Conservation (phyloP, 2,888 invertebrate genomes). For the Deroplatys truncata region DNA sequence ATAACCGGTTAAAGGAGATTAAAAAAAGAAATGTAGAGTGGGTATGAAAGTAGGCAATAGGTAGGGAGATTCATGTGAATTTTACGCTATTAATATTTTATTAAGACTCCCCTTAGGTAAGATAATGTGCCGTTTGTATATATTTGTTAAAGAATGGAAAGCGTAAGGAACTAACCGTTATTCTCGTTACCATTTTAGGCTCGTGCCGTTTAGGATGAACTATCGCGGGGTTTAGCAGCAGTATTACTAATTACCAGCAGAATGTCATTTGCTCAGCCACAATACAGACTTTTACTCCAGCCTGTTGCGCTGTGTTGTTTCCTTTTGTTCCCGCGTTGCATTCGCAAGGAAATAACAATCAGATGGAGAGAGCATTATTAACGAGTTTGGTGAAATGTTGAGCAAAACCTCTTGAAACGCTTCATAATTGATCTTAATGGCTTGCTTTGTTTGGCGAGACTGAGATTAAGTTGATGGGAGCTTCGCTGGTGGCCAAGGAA, state of each 20-base stretch:
- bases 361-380: not conserved
- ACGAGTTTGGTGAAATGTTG: not conserved
- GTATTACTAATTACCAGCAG: not conserved
- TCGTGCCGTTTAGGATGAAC: not conserved
- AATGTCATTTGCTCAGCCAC: not conserved
- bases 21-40: no score
- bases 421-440: not conserved
- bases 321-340: not conserved
- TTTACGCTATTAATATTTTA: no score
- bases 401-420: not conserved
- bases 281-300: not conserved
- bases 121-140: no score
- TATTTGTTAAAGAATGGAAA: no score
- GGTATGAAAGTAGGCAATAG: no score
- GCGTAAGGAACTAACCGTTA: no score
- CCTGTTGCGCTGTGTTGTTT: not conserved
- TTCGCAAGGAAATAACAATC: not conserved
- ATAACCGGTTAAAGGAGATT: no score
- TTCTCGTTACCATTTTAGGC: no score
- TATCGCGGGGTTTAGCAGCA: not conserved
- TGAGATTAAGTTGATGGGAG: not conserved
- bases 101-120: no score
- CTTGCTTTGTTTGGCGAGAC: not conserved
- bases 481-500: not conserved
- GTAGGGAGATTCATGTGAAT: no score